These are phyloP conservation scores for Bradypodion ventrale DNA, from an alignment of 2,797 vertebrate genomes.

Conservation along the genomic window DNA sequence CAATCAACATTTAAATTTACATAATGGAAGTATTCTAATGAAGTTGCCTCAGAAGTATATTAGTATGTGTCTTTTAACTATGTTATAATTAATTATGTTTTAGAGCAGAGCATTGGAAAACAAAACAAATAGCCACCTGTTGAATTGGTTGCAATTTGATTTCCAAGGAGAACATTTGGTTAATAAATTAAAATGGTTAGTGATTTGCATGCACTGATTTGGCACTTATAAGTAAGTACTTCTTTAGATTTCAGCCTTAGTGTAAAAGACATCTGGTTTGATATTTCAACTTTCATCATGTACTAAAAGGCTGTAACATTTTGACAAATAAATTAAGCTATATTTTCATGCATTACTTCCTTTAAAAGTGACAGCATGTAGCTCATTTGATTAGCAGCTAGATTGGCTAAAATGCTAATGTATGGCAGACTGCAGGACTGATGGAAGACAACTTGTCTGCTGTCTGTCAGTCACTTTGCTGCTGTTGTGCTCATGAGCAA, in stretches of 20 bases:
- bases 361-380: constrained; percentile 16
- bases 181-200: constrained; percentile 20
- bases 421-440: not conserved
- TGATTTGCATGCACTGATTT: constrained; percentile 35
- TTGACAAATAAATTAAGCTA: constrained; percentile 23
- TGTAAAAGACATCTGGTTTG: constrained; percentile 21
- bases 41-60: constrained; percentile 25
- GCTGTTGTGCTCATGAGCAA: not conserved
- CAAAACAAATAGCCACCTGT: constrained; percentile 19
- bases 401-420: constrained; percentile 4
- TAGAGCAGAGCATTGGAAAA: not conserved
- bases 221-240: constrained; percentile 23
- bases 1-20: constrained; percentile 45
- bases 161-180: constrained; percentile 27
- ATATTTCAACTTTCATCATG: constrained; percentile 35
- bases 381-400: constrained; percentile 1
- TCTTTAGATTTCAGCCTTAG: constrained; percentile 24
- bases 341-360: constrained; percentile 17
- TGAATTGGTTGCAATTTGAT: constrained; percentile 32
- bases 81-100: constrained; percentile 35
- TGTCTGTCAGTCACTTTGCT: not conserved
- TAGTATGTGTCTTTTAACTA: constrained; percentile 25
- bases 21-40: constrained; percentile 47
- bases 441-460: not conserved
- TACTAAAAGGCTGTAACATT: constrained; percentile 21